Conservation (phyloP, 2,113 vertebrate species). For the Eulacestoma nigropectus region DNA sequence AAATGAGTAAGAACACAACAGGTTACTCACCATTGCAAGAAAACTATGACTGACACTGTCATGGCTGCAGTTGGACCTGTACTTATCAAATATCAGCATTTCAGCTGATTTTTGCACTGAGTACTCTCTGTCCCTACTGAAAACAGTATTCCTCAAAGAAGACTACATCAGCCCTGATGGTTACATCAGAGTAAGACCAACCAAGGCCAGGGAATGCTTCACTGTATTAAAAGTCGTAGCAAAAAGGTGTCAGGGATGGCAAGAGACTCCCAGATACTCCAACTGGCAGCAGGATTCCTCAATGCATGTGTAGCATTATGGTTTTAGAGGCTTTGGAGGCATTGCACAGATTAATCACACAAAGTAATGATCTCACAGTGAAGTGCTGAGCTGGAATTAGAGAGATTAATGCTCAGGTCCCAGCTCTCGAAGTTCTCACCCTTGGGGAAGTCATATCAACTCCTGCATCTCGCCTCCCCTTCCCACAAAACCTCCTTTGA, state of each 20-base stretch:
- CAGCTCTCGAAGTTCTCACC: not conserved
- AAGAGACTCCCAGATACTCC: not conserved
- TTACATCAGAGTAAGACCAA: not conserved
- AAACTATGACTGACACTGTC: not conserved
- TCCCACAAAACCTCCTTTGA: not conserved
- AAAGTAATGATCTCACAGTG: not conserved
- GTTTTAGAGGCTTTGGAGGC: not conserved
- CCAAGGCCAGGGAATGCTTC: not conserved
- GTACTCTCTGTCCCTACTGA: not conserved
- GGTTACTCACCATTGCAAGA: rapidly evolving
- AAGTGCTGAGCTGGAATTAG: slow-evolving; percentile 3
- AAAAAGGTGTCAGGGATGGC: not conserved
- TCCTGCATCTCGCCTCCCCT: not conserved
- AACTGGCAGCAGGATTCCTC: not conserved
- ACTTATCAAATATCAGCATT: not conserved
- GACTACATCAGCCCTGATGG: not conserved
- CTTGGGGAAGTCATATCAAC: not conserved
- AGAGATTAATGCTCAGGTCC: not conserved
- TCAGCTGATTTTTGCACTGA: not conserved
- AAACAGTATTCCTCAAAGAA: not conserved
- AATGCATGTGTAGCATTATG: not conserved
- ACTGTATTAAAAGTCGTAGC: not conserved
- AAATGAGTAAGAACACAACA: not conserved
- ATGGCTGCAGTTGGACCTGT: not conserved
- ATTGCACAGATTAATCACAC: not conserved